phyloP scores from a whole-genome alignment of 1,140 invertebrate genomes.

The Drosophila pallidifrons region DNA sequence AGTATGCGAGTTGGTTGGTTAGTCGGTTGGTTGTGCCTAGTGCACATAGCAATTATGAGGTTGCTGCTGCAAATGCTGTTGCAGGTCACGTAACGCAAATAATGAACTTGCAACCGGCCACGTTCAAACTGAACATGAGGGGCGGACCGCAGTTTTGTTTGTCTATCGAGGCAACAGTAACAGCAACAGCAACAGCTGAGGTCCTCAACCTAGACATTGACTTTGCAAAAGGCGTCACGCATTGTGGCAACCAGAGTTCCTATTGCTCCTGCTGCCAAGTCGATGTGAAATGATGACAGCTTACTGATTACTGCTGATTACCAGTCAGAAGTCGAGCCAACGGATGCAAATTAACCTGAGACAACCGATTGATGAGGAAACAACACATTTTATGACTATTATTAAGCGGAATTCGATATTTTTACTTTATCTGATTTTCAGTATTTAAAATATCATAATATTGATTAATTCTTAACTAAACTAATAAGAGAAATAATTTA shows the following conservation, averaged over 20 bases:
- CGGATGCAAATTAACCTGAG: not conserved
- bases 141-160: constrained; percentile 5
- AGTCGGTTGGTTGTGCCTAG: not conserved
- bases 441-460: too few species aligned
- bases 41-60: constrained; percentile 59
- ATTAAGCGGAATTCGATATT: too few species aligned
- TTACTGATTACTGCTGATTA: constrained; percentile 60
- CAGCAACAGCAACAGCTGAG: constrained; percentile 14
- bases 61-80: constrained; percentile 52
- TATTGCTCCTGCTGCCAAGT: not conserved
- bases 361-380: too few species aligned
- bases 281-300: constrained; percentile 51
- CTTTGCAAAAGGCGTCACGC: not conserved
- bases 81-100: constrained; percentile 75
- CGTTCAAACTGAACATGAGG: constrained; percentile 22
- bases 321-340: constrained; percentile 15
- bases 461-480: too few species aligned
- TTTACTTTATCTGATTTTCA: too few species aligned
- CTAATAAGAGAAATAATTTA: too few species aligned
- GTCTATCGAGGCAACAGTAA: not conserved
- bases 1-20: not conserved
- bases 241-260: not conserved
- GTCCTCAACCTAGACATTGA: too few species aligned
- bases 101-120: constrained; percentile 58
- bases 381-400: too few species aligned